Percentiles rank a stretch among this genome's conserved stretches.
Conservation (phyloP, 2,888 invertebrate species). For the Busseola fusca region DNA sequence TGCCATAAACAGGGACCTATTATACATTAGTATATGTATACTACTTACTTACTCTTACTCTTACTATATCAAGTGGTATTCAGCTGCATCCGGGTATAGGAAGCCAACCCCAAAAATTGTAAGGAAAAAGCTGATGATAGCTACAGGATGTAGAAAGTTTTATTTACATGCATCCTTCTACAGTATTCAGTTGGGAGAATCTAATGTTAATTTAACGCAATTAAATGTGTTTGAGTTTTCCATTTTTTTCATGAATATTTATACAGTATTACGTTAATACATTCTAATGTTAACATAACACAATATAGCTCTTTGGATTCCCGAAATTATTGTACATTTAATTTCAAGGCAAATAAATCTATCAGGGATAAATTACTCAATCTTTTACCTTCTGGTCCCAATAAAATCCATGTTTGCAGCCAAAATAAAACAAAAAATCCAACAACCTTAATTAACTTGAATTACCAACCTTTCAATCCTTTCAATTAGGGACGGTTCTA, state of each 20-base stretch:
- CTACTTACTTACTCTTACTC: too few relatives aligned
- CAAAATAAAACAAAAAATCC: conserved; percentile 27
- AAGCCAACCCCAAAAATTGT: background rate
- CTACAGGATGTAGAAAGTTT: background rate
- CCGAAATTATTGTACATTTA: background rate
- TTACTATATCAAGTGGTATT: too few relatives aligned
- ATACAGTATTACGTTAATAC: background rate
- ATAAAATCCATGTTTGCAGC: background rate
- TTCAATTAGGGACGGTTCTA: conserved; percentile 25
- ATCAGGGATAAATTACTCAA: background rate
- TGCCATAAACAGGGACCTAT: too few relatives aligned
- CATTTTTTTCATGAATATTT: background rate
- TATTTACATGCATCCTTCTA: background rate
- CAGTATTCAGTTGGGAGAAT: background rate
- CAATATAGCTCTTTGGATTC: background rate
- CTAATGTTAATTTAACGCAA: background rate
- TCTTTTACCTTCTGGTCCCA: background rate
- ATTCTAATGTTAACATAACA: background rate
- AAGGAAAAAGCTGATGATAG: background rate
- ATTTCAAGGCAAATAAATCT: background rate
- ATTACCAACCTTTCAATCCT: conserved; percentile 41
- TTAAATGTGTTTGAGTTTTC: too few relatives aligned
- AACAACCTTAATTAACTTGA: conserved; percentile 25
- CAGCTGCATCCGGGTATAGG: background rate
- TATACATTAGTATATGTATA: too few relatives aligned